Evolutionary conservation across 2,888 invertebrate species (phyloP).

Genomic region (Achlya flavicornis): DNA sequence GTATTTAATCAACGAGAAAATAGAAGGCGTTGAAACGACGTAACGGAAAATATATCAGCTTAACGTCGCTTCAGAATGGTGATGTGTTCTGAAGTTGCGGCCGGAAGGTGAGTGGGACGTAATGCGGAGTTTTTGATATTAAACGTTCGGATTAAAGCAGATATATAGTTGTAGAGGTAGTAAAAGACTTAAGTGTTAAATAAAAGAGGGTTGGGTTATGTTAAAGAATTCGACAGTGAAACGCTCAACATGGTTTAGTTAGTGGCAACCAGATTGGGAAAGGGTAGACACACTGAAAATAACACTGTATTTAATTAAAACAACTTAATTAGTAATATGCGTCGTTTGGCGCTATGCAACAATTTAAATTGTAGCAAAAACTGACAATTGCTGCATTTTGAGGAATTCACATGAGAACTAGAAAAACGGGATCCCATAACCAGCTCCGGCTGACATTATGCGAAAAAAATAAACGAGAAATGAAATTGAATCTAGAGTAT

Average conservation of each 20-base stretch:
- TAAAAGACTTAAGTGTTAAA: too few species aligned
- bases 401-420: slow-evolving; percentile 5
- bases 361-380: neutral
- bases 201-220: too few species aligned
- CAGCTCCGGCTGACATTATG: slow-evolving; percentile 2
- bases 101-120: slow-evolving; percentile 4
- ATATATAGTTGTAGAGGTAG: neutral
- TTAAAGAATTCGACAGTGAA: too few species aligned
- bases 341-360: neutral
- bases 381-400: neutral
- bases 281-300: neutral
- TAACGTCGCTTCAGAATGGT: neutral
- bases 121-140: neutral
- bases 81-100: neutral
- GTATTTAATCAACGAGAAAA: slow-evolving; percentile 9
- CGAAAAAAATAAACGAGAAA: neutral
- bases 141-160: neutral
- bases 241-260: neutral
- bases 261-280: neutral
- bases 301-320: neutral
- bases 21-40: slow-evolving; percentile 3
- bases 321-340: neutral
- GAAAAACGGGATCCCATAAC: neutral
- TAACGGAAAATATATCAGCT: slow-evolving; percentile 8
- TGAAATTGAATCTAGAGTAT: neutral